A percentile compares a stretch with the other conserved stretches of the same genome.
Evolutionary conservation across 2,888 invertebrate genomes (phyloP).

Genomic region (Melikaiella ostensackeni): DNA sequence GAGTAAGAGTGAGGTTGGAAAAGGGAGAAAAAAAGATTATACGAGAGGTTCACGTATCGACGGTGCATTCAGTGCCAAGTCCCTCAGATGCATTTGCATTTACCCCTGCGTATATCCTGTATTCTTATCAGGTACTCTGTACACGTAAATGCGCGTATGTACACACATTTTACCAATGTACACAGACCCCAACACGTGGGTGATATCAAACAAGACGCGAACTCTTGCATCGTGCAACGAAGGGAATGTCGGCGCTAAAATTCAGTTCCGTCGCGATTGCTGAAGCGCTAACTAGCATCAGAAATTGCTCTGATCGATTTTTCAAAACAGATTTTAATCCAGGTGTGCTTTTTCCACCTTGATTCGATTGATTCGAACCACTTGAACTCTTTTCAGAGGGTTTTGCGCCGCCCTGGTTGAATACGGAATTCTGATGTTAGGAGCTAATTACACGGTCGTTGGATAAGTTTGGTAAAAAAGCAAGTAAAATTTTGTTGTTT

Average conservation of each 20-base stretch:
- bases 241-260: not conserved
- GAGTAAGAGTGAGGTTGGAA: not conserved
- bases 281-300: conserved; percentile 2
- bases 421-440: no score
- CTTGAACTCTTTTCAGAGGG: not conserved
- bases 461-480: no score
- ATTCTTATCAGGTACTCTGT: conserved; percentile 14
- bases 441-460: not conserved
- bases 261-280: conserved; percentile 23
- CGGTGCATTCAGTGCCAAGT: conserved; percentile 29
- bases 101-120: conserved; percentile 25
- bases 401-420: not conserved
- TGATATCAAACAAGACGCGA: conserved; percentile 23
- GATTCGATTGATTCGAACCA: not conserved
- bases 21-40: not conserved
- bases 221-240: conserved; percentile 19
- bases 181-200: conserved; percentile 14
- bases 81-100: conserved; percentile 20
- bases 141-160: conserved; percentile 16
- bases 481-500: no score
- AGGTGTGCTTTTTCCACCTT: not conserved
- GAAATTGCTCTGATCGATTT: conserved; percentile 9
- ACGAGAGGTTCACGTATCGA: conserved; percentile 24
- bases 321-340: not conserved
- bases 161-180: not conserved